phyloP scores from a whole-genome alignment of 2,888 invertebrate species.

The Brachycybe producta region DNA sequence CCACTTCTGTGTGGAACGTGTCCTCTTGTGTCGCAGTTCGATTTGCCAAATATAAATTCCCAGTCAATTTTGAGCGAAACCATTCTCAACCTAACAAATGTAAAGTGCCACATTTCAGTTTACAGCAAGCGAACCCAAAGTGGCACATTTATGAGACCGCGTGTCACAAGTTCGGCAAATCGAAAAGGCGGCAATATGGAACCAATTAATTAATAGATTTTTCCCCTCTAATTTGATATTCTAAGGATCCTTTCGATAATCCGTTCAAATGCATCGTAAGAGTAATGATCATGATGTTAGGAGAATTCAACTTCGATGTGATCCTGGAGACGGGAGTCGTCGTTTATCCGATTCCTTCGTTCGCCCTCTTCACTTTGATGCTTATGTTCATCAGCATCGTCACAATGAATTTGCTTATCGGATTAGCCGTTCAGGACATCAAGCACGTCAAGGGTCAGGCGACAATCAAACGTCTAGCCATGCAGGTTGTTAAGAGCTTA shows the following conservation, averaged over 20 bases:
- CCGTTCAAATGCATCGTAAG: slow-evolving; percentile 29
- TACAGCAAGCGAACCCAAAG: too few relatives aligned
- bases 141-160: too few relatives aligned
- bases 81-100: too few relatives aligned
- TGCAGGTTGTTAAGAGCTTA: slow-evolving; percentile 37
- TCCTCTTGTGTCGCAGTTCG: too few relatives aligned
- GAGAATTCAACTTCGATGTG: slow-evolving; percentile 32
- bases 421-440: slow-evolving; percentile 43
- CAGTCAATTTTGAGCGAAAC: too few relatives aligned
- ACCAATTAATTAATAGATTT: too few relatives aligned
- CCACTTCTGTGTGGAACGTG: too few relatives aligned
- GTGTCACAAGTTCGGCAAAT: too few relatives aligned
- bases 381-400: slow-evolving; percentile 32
- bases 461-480: slow-evolving; percentile 33
- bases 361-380: slow-evolving; percentile 33
- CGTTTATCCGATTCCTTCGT: slow-evolving; percentile 29
- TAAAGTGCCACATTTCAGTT: too few relatives aligned
- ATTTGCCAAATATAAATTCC: too few relatives aligned
- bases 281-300: slow-evolving; percentile 35
- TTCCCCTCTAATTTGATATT: background rate
- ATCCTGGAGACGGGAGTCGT: slow-evolving; percentile 28
- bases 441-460: slow-evolving; percentile 41
- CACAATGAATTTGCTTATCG: slow-evolving; percentile 36
- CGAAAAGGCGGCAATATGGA: too few relatives aligned
- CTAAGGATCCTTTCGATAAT: slow-evolving; percentile 27